These are phyloP conservation scores for Trinorchestia longiramus DNA, from an alignment of 1,140 invertebrate genomes.

Conservation along the genomic window DNA sequence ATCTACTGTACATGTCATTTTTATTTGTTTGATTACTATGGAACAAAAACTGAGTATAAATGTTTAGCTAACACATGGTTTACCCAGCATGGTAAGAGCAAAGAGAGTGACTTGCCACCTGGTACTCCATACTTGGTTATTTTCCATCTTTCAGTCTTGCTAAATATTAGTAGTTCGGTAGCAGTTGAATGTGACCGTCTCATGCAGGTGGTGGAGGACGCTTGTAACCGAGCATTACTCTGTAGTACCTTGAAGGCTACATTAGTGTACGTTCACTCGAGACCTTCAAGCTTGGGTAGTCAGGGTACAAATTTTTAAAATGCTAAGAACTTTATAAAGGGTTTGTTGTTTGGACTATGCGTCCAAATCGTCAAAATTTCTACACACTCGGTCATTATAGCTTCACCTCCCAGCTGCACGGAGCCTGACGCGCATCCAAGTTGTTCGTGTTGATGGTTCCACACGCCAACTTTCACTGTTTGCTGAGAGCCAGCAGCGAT, in stretches of 20 bases:
- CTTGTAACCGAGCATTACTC: neutral
- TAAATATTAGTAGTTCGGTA: neutral
- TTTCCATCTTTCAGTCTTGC: neutral
- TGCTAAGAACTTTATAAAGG: neutral
- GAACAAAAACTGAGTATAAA: neutral
- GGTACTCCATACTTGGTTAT: neutral
- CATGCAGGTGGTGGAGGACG: neutral
- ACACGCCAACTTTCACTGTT: slow-evolving; percentile 32
- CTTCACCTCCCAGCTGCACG: neutral
- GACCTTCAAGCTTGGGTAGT: neutral
- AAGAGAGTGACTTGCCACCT: neutral
- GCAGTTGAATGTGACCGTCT: neutral
- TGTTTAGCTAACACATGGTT: no score
- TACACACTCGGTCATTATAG: no score
- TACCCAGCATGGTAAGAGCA: neutral
- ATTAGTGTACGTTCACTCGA: neutral
- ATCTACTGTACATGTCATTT: neutral
- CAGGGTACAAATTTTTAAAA: neutral
- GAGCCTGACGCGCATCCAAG: neutral
- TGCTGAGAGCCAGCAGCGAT: neutral
- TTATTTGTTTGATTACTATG: neutral
- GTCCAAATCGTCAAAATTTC: neutral
- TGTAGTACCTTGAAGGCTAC: neutral
- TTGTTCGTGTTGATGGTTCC: neutral
- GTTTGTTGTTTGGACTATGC: neutral